Evolutionary conservation across 23 tunicate genomes (phyloP).

Genomic region (Styela clava): DNA sequence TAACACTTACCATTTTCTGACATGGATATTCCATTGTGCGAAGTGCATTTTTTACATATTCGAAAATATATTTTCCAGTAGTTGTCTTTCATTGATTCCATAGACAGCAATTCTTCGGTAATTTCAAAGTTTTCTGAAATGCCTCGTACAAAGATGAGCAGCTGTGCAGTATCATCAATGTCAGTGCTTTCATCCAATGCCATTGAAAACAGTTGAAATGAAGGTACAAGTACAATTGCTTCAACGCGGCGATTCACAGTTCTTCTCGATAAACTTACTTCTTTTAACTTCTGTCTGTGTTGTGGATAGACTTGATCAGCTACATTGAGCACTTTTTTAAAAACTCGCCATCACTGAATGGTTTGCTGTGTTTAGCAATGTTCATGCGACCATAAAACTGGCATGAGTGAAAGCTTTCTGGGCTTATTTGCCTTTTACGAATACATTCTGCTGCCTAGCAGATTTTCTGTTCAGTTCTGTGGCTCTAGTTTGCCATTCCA

Average conservation of each 20-base stretch:
- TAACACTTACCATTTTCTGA: constrained; percentile 70
- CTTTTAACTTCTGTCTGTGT: constrained; percentile 64
- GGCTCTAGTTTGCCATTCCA: constrained; percentile 71
- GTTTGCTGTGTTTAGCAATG: constrained; percentile 67
- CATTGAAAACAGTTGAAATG: constrained; percentile 77
- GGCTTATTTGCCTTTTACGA: constrained; percentile 62
- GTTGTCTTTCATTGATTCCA: constrained; percentile 79
- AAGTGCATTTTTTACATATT: constrained; percentile 53
- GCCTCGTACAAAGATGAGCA: constrained; percentile 35
- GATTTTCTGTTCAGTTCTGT: constrained; percentile 71
- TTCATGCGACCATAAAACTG: constrained; percentile 67
- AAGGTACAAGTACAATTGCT: constrained; percentile 71
- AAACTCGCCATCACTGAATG: constrained; percentile 28
- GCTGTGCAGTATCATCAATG: constrained; percentile 32
- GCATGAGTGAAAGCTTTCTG: constrained; percentile 67
- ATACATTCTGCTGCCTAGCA: constrained; percentile 73
- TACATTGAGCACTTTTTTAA: constrained; percentile 26
- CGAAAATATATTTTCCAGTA: constrained; percentile 54
- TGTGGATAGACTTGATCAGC: constrained; percentile 64
- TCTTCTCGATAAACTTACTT: constrained; percentile 71
- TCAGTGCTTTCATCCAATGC: constrained; percentile 73
- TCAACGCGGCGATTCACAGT: constrained; percentile 91
- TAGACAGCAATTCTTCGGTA: constrained; percentile 55
- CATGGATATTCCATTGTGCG: constrained; percentile 57
- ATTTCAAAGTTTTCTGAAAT: constrained; percentile 42